phyloP scores from a whole-genome alignment of 2,113 vertebrate genomes.

The Chamaetylas fuelleborni region DNA sequence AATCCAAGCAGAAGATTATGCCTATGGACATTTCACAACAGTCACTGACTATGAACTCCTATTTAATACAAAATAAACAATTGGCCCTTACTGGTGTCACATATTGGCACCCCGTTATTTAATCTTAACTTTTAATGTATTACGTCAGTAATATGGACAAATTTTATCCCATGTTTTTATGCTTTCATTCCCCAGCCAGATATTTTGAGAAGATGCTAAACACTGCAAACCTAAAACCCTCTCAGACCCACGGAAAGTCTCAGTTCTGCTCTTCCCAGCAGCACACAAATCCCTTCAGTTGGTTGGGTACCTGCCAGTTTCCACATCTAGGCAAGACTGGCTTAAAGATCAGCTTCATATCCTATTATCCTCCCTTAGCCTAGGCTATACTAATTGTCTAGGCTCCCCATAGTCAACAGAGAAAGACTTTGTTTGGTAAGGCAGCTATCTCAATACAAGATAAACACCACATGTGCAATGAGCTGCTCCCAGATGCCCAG shows the following conservation, averaged over 20 bases:
- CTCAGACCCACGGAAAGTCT: background rate
- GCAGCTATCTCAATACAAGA: background rate
- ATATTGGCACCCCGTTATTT: no score
- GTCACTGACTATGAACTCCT: background rate
- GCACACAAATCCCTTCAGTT: background rate
- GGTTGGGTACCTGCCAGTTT: background rate
- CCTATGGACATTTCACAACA: background rate
- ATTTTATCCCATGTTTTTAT: background rate
- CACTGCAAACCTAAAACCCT: background rate
- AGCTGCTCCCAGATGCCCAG: background rate
- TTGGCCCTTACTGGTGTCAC: background rate
- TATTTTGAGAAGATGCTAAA: background rate
- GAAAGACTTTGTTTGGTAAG: background rate
- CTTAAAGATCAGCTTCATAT: background rate
- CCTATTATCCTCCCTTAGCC: background rate
- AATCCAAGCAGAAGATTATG: background rate
- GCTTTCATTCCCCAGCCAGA: background rate
- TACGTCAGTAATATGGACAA: background rate
- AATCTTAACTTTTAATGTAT: no score
- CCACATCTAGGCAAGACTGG: background rate
- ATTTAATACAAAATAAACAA: background rate
- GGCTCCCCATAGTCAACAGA: background rate
- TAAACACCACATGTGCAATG: accelerated
- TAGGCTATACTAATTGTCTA: background rate
- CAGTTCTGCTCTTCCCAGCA: background rate